Percentiles rank a stretch among this genome's conserved stretches.
Conservation (phyloP, 2,113 vertebrate species). For the Echinops telfairi region DNA sequence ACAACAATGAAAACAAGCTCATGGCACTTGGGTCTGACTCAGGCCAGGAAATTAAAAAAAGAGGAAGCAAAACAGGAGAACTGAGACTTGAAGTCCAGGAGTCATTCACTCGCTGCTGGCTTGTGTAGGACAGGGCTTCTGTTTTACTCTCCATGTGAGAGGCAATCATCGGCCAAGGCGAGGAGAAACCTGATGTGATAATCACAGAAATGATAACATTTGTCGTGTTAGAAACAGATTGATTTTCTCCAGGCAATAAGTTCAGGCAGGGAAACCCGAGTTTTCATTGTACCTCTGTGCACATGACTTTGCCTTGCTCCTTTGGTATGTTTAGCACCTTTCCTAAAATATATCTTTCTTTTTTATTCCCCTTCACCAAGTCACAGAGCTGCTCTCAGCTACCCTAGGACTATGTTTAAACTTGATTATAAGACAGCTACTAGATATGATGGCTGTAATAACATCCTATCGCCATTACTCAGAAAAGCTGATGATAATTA, state of each 20-base stretch:
- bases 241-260: not conserved
- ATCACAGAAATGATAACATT: not conserved
- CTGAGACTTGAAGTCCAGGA: not conserved
- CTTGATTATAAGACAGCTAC: constrained; percentile 70
- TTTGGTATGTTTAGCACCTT: constrained; percentile 50
- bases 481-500: constrained; percentile 68
- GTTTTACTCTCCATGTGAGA: not conserved
- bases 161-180: not conserved
- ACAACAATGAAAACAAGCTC: not conserved
- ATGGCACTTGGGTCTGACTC: too few species aligned
- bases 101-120: not conserved
- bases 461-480: constrained; percentile 63
- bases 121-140: not conserved
- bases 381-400: constrained; percentile 61
- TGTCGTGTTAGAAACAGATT: not conserved
- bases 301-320: constrained; percentile 19
- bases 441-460: constrained; percentile 67
- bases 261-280: not conserved
- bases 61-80: not conserved
- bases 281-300: not conserved
- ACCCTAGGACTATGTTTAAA: constrained; percentile 67
- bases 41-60: not conserved
- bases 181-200: constrained; percentile 1
- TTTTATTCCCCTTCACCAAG: constrained; percentile 30
- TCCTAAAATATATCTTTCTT: constrained; percentile 2